Conservation (phyloP, 2,113 vertebrate species). For the Synchiropus splendidus region DNA sequence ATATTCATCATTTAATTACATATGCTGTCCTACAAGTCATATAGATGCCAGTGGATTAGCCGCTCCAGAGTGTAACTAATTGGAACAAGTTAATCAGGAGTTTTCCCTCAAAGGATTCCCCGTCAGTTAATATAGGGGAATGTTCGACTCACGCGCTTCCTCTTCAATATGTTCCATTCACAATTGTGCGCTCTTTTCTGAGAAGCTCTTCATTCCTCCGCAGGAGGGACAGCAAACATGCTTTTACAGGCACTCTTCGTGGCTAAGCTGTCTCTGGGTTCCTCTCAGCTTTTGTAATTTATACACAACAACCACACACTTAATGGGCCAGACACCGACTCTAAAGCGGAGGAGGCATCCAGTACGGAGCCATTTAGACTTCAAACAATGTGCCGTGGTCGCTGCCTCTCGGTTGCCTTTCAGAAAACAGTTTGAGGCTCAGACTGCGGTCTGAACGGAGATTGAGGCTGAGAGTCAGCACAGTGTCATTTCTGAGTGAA, state of each 20-base stretch:
- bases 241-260: constrained; percentile 46
- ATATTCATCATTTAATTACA: constrained; percentile 56
- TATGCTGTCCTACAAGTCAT: constrained; percentile 56
- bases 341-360: constrained; percentile 49
- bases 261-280: constrained; percentile 55
- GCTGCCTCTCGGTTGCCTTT: too few species aligned
- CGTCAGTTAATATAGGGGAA: constrained; percentile 44
- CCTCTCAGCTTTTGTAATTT: constrained; percentile 60
- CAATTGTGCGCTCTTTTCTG: too few species aligned
- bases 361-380: constrained; percentile 43
- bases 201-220: constrained; percentile 12
- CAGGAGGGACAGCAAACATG: constrained; percentile 41
- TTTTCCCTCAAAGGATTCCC: constrained; percentile 48
- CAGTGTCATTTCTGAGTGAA: constrained; percentile 16
- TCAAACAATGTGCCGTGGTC: constrained; percentile 46
- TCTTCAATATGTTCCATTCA: too few species aligned
- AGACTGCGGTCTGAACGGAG: too few species aligned
- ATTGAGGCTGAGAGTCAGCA: too few species aligned
- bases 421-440: too few species aligned
- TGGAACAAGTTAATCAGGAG: constrained; percentile 56
- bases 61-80: constrained; percentile 52
- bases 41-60: constrained; percentile 52
- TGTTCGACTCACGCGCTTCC: constrained; percentile 5
- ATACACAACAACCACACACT: constrained; percentile 51
- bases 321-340: constrained; percentile 43